Evolutionary conservation across 2,797 vertebrate species (phyloP).

Genomic region (Caiman crocodilus): DNA sequence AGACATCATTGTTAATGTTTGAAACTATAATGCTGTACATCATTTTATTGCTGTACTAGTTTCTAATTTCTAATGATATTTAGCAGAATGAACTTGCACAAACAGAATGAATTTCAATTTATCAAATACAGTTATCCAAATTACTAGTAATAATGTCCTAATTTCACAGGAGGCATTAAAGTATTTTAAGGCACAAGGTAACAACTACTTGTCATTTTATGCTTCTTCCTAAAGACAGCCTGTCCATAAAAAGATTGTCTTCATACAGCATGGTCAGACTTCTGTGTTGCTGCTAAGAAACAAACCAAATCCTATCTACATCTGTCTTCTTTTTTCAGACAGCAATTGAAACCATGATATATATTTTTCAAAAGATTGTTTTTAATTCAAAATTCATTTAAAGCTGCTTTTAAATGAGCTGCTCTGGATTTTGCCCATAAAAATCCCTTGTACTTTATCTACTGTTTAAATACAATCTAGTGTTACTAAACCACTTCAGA

Average conservation of each 20-base stretch:
- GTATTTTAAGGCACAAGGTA: background rate
- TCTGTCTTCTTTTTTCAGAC: background rate
- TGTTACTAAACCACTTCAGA: background rate
- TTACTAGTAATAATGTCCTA: background rate
- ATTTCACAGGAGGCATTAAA: conserved; percentile 7
- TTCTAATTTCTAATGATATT: conserved; percentile 14
- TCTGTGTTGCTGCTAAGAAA: background rate
- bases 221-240: background rate
- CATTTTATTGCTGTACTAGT: background rate
- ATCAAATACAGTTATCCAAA: background rate
- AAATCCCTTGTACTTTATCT: background rate
- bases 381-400: background rate
- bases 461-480: background rate
- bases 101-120: conserved; percentile 8
- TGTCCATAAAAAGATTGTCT: background rate
- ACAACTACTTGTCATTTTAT: background rate
- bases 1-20: background rate
- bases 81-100: conserved; percentile 28
- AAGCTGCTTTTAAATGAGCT: background rate
- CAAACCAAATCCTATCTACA: background rate
- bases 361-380: background rate
- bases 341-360: background rate
- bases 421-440: background rate
- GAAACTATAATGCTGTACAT: conserved; percentile 2
- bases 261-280: background rate